These are phyloP conservation scores for Monodelphis domestica DNA, from an alignment of 2,797 vertebrate species.

Conservation along the genomic window DNA sequence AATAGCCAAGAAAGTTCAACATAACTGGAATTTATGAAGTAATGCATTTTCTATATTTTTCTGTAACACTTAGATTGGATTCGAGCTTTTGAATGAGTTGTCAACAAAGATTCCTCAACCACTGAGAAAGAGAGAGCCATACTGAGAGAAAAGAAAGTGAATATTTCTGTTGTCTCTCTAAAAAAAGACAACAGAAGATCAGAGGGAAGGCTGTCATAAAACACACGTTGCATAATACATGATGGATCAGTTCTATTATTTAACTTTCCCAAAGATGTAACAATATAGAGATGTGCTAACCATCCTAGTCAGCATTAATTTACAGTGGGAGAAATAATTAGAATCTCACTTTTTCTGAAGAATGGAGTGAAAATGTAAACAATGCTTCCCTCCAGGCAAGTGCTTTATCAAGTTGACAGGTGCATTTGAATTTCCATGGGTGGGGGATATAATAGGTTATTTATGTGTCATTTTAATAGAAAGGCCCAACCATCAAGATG, in stretches of 20 bases:
- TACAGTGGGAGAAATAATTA: conserved; percentile 99
- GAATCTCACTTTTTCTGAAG: conserved; percentile 98
- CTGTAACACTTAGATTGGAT: conserved; percentile 72
- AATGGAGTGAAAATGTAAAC: conserved; percentile 99
- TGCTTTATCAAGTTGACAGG: conserved; percentile 99
- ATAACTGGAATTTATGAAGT: background rate
- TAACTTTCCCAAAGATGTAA: conserved; percentile 88
- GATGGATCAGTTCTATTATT: conserved; percentile 88
- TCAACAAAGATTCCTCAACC: conserved; percentile 78
- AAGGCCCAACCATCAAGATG: conserved; percentile 89
- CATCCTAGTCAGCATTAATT: conserved; percentile 99
- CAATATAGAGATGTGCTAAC: conserved; percentile 88
- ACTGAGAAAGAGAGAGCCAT: conserved; percentile 51
- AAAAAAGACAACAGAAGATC: conserved; percentile 79
- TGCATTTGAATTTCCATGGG: conserved; percentile 99
- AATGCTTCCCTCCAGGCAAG: conserved; percentile 99
- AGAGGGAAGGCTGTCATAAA: conserved; percentile 83
- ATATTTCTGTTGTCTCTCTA: conserved; percentile 73
- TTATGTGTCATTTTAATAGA: conserved; percentile 98
- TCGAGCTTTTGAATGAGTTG: conserved; percentile 77
- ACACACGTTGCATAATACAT: conserved; percentile 83
- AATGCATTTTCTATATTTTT: conserved; percentile 36
- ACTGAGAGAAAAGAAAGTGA: conserved; percentile 62
- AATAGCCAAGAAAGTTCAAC: background rate
- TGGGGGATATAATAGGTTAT: conserved; percentile 99